These are phyloP conservation scores for Orius insidiosus DNA, from an alignment of 1,140 invertebrate species.

Conservation along the genomic window DNA sequence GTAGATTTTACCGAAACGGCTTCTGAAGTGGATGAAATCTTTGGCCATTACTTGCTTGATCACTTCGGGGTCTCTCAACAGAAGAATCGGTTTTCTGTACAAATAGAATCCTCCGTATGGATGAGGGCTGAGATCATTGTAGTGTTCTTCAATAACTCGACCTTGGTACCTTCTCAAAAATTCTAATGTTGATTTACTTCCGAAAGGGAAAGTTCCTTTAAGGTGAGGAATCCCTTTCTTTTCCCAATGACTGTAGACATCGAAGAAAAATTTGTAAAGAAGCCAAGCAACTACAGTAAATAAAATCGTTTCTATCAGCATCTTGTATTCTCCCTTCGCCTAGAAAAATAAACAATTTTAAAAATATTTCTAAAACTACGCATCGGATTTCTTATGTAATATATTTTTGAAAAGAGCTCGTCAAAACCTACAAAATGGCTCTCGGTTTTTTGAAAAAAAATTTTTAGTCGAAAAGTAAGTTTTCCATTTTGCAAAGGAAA, in stretches of 20 bases:
- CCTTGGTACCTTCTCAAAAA: constrained; percentile 17
- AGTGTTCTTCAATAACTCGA: constrained; percentile 23
- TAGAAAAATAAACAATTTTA: no score
- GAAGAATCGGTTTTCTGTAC: constrained; percentile 28
- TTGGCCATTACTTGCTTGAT: constrained; percentile 31
- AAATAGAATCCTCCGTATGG: constrained; percentile 29
- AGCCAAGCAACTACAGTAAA: no score
- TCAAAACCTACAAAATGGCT: no score
- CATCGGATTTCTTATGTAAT: no score
- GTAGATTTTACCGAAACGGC: constrained; percentile 25
- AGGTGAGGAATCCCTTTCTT: constrained; percentile 23
- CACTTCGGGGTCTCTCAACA: constrained; percentile 31
- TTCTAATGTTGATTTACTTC: constrained; percentile 1
- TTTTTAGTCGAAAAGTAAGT: no score
- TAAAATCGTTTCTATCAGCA: no score
- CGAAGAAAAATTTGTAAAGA: no score
- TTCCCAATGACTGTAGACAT: constrained; percentile 27
- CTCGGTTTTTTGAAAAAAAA: no score
- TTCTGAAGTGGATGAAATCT: constrained; percentile 32
- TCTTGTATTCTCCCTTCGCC: no score
- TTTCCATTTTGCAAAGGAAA: no score
- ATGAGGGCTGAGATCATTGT: constrained; percentile 25
- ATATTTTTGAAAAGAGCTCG: no score
- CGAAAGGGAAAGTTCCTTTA: constrained; percentile 11
- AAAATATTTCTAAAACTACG: no score